These are phyloP conservation scores for Vanacampus margaritifer DNA, from an alignment of 2,113 vertebrate species.

Conservation along the genomic window DNA sequence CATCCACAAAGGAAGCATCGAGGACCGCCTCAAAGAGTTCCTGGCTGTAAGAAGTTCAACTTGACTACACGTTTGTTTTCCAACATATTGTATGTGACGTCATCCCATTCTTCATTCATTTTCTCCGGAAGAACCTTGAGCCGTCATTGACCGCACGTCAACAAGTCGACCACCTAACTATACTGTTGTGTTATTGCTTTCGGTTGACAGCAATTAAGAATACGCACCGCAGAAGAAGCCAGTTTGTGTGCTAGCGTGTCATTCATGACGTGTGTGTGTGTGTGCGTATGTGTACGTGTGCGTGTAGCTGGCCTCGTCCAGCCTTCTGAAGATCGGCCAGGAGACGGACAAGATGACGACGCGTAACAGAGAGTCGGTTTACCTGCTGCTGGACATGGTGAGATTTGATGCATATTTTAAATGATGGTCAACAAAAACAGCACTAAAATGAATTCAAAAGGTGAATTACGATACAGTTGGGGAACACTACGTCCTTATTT, in stretches of 20 bases:
- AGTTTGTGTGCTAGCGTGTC: too few relatives aligned
- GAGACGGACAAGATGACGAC: conserved; percentile 98
- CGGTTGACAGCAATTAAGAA: too few relatives aligned
- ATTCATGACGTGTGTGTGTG: too few relatives aligned
- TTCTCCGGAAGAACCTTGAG: too few relatives aligned
- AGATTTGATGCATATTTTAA: conserved; percentile 27
- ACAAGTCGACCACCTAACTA: too few relatives aligned
- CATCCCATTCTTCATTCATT: not conserved
- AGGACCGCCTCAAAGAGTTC: conserved; percentile 98
- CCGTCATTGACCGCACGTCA: too few relatives aligned
- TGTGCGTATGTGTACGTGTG: not conserved
- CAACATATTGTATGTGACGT: not conserved
- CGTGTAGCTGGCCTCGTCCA: conserved; percentile 91
- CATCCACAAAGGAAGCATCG: conserved; percentile 99
- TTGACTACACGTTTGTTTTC: too few relatives aligned
- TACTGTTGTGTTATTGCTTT: too few relatives aligned
- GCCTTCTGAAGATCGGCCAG: conserved; percentile 96
- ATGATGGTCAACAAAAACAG: too few relatives aligned
- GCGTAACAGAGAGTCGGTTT: conserved; percentile 95
- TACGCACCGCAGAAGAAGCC: too few relatives aligned
- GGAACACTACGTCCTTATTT: too few relatives aligned
- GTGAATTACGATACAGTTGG: not conserved
- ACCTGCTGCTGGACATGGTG: conserved; percentile 98
- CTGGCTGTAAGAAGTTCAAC: conserved; percentile 81
- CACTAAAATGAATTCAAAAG: not conserved